Evolutionary conservation across 2,113 vertebrate species (phyloP).

Genomic region (Rhineura floridana): DNA sequence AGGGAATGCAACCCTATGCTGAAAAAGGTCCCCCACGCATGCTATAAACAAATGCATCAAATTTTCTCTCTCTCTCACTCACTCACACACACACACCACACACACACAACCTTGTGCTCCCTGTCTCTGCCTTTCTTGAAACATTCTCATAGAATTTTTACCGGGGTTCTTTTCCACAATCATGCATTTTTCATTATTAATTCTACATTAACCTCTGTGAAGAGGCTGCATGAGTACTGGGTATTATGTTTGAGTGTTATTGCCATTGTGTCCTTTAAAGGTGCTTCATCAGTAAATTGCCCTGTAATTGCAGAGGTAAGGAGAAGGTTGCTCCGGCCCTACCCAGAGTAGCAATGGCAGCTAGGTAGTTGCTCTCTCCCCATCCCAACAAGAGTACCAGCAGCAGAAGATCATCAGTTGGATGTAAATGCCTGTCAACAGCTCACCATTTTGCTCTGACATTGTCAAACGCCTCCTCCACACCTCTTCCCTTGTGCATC

Average conservation of each 20-base stretch:
- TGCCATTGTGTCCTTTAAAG: not conserved
- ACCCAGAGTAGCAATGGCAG: too few species aligned
- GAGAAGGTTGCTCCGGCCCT: too few species aligned
- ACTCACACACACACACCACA: not conserved
- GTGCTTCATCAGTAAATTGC: not conserved
- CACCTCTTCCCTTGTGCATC: too few species aligned
- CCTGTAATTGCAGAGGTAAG: not conserved
- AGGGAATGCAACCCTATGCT: too few species aligned
- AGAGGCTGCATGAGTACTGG: not conserved
- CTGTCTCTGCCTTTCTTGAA: not conserved
- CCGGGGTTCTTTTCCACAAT: not conserved
- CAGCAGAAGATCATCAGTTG: too few species aligned
- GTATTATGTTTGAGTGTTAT: not conserved
- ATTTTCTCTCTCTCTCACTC: slow-evolving; percentile 30
- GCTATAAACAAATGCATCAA: accelerated
- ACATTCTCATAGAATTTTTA: not conserved
- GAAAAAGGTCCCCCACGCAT: too few species aligned
- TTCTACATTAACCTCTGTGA: not conserved
- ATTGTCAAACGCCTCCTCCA: too few species aligned
- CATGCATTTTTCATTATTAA: not conserved
- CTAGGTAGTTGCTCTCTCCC: too few species aligned
- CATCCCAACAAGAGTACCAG: too few species aligned
- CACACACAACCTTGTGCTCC: not conserved
- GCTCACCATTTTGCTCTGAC: too few species aligned
- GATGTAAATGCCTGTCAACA: too few species aligned